Evolutionary conservation across 2,113 vertebrate species (phyloP).

Genomic region (Pimephales promelas): DNA sequence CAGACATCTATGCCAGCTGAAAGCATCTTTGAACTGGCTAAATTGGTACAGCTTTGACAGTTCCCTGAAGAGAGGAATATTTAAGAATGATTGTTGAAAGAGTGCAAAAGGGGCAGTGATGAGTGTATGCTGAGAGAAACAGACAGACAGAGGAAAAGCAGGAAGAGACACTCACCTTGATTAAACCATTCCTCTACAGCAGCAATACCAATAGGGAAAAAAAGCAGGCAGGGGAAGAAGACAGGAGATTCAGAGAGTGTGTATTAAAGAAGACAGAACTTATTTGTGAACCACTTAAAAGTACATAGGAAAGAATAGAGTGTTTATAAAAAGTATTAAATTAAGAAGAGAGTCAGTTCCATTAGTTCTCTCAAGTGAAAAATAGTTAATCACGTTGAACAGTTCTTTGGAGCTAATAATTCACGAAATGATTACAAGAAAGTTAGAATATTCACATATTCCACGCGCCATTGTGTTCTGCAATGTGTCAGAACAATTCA

Average conservation of each 20-base stretch:
- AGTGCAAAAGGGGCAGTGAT: not conserved
- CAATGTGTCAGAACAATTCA: not conserved
- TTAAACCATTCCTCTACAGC: constrained; percentile 97
- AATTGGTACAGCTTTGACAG: constrained; percentile 15
- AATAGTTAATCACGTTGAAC: not conserved
- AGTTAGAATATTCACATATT: not conserved
- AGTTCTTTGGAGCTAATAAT: not conserved
- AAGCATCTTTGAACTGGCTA: not conserved
- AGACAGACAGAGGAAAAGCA: constrained; percentile 1
- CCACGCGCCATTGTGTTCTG: not conserved
- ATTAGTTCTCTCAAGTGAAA: not conserved
- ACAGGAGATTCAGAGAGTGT: constrained; percentile 74
- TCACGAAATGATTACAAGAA: not conserved
- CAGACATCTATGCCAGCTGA: not conserved
- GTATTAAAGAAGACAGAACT: constrained; percentile 54
- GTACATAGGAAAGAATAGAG: not conserved
- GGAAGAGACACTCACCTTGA: constrained; percentile 88
- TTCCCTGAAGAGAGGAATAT: constrained; percentile 1
- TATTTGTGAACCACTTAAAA: constrained; percentile 54
- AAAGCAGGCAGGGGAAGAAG: constrained; percentile 75
- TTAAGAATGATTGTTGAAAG: constrained; percentile 1
- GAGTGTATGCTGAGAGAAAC: not conserved
- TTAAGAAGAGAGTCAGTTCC: not conserved
- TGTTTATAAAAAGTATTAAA: constrained; percentile 2
- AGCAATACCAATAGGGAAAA: constrained; percentile 78